These are phyloP conservation scores for Drosophila monieri DNA, from an alignment of 2,888 invertebrate genomes.

Conservation along the genomic window DNA sequence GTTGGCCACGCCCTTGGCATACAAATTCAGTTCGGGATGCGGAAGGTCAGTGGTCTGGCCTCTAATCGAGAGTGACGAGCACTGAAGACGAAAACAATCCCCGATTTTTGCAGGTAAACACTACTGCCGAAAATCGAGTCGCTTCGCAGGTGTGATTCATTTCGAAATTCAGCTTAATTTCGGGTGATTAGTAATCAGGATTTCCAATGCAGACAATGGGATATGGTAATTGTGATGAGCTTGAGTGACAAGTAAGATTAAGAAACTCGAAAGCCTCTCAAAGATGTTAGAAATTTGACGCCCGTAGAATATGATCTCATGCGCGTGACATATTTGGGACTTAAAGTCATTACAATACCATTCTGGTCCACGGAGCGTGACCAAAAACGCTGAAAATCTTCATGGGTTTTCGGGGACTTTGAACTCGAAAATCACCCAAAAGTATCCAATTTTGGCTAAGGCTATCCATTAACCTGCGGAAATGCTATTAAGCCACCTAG, in stretches of 20 bases:
- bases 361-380: constrained; percentile 52
- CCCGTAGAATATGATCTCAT: constrained; percentile 60
- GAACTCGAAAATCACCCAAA: constrained; percentile 7
- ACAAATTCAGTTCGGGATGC: constrained; percentile 26
- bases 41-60: constrained; percentile 20
- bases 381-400: constrained; percentile 17
- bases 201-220: constrained; percentile 28
- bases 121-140: constrained; percentile 18
- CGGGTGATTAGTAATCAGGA: constrained; percentile 35
- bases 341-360: constrained; percentile 35
- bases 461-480: constrained; percentile 34
- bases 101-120: constrained; percentile 24
- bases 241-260: constrained; percentile 9
- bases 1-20: constrained; percentile 38
- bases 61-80: constrained; percentile 38
- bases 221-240: constrained; percentile 27
- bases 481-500: constrained; percentile 5
- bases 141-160: constrained; percentile 36
- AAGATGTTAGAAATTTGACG: constrained; percentile 24
- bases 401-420: constrained; percentile 3
- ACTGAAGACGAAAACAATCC: constrained; percentile 5
- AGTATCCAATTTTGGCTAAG: background rate
- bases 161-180: constrained; percentile 27
- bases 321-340: constrained; percentile 17
- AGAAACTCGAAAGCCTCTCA: background rate